A percentile compares a stretch with the other conserved stretches of the same genome.
Conservation (phyloP, 2,113 vertebrate genomes). For the Pionites leucogaster region DNA sequence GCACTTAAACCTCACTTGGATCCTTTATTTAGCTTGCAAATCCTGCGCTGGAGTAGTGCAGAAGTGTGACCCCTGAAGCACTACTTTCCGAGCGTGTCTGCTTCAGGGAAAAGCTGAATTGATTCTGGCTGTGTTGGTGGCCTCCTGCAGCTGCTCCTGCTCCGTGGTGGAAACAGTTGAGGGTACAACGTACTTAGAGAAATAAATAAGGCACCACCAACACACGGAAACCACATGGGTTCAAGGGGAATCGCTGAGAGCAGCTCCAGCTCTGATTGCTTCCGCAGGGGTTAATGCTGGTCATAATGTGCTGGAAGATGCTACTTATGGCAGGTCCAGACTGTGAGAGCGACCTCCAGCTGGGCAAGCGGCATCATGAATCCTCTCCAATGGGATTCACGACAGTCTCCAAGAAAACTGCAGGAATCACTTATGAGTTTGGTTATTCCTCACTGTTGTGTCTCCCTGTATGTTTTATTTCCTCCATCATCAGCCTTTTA, state of each 20-base stretch:
- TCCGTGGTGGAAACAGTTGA: not conserved
- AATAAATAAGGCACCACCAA: not conserved
- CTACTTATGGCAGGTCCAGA: not conserved
- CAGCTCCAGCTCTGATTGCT: not conserved
- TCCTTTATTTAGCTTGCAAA: slow-evolving; percentile 45
- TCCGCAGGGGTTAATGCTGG: not conserved
- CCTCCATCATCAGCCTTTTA: not conserved
- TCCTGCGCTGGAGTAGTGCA: not conserved
- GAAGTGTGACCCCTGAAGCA: slow-evolving; percentile 13
- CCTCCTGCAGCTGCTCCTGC: slow-evolving; percentile 44
- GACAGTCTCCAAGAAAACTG: not conserved
- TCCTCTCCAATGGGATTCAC: not conserved
- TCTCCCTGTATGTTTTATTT: not conserved
- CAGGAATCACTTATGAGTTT: not conserved
- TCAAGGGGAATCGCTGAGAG: not conserved
- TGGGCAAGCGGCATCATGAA: not conserved
- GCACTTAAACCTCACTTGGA: slow-evolving; percentile 17
- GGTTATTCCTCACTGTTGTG: not conserved
- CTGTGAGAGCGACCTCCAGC: fast-evolving
- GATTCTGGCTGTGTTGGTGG: slow-evolving; percentile 13
- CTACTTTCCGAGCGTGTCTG: not conserved
- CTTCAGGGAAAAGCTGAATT: slow-evolving; percentile 13
- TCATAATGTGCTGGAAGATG: not conserved
- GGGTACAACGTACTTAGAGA: not conserved
- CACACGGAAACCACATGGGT: fast-evolving